Percentiles rank a stretch among this genome's conserved stretches.
Conservation (phyloP, 1,140 invertebrate species). For the Procambarus virginalis region DNA sequence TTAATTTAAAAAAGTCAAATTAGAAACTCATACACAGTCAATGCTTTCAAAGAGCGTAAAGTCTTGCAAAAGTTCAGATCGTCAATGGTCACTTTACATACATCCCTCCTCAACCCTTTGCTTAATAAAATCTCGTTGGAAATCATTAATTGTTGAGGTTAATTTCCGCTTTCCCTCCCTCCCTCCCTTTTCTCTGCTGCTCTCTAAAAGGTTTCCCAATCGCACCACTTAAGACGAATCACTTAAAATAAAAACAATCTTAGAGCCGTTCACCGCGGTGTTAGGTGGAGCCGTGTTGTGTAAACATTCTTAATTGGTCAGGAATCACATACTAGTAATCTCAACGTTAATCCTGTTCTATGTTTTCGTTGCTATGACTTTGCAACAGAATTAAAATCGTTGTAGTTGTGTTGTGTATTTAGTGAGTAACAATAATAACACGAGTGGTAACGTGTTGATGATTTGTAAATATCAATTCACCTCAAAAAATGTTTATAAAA, state of each 20-base stretch:
- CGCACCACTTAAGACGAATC: conserved; percentile 21
- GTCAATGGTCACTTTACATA: neutral
- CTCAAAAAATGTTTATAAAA: no score
- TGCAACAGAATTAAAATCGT: no score
- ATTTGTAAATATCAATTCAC: no score
- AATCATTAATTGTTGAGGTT: conserved; percentile 6
- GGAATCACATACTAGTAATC: neutral
- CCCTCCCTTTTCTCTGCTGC: neutral
- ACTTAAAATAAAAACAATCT: conserved; percentile 9
- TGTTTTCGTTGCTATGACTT: no score
- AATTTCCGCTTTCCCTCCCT: conserved; percentile 38
- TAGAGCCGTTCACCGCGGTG: conserved; percentile 6
- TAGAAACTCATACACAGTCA: neutral
- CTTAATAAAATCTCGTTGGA: neutral
- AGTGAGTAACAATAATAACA: no score
- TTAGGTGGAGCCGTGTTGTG: conserved; percentile 8
- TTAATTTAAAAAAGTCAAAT: neutral
- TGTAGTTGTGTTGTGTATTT: no score
- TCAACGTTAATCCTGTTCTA: no score
- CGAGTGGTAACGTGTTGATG: no score
- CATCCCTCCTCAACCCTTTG: neutral
- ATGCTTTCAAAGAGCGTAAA: neutral
- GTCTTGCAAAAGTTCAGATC: neutral
- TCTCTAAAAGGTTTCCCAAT: conserved; percentile 25
- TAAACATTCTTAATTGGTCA: neutral